Conservation (phyloP, 2,888 invertebrate genomes). For the Stratiomys singularior region DNA sequence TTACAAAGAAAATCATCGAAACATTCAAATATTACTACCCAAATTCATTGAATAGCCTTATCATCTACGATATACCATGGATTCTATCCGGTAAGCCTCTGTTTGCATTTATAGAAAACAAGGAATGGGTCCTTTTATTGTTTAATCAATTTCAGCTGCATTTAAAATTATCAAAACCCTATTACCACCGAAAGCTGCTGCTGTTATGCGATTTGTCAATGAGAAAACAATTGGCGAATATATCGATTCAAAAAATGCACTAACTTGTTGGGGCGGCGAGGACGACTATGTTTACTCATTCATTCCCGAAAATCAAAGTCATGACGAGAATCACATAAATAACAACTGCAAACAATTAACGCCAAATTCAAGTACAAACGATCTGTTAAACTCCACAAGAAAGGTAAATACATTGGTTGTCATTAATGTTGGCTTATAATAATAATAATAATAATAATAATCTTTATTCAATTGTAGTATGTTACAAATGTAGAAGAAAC, state of each 20-base stretch:
- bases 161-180: constrained; percentile 90
- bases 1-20: constrained; percentile 86
- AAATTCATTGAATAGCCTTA: constrained; percentile 84
- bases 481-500: too few species aligned
- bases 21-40: constrained; percentile 92
- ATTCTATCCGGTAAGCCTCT: constrained; percentile 77
- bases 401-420: constrained; percentile 10
- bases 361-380: constrained; percentile 11
- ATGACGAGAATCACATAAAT: background rate
- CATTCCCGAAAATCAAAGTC: constrained; percentile 68
- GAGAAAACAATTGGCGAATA: constrained; percentile 79
- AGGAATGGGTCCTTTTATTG: background rate
- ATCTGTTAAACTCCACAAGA: background rate
- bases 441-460: too few species aligned
- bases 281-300: constrained; percentile 80
- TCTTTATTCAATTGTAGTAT: too few species aligned
- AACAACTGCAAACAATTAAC: background rate
- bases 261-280: constrained; percentile 82
- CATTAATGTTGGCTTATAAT: too few species aligned
- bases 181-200: constrained; percentile 87
- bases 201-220: constrained; percentile 85
- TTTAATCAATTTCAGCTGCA: constrained; percentile 71
- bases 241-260: constrained; percentile 79
- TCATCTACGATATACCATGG: constrained; percentile 96
- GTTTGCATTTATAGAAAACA: background rate